Conservation (phyloP, 2,888 invertebrate genomes). For the Halocaridina rubra region DNA sequence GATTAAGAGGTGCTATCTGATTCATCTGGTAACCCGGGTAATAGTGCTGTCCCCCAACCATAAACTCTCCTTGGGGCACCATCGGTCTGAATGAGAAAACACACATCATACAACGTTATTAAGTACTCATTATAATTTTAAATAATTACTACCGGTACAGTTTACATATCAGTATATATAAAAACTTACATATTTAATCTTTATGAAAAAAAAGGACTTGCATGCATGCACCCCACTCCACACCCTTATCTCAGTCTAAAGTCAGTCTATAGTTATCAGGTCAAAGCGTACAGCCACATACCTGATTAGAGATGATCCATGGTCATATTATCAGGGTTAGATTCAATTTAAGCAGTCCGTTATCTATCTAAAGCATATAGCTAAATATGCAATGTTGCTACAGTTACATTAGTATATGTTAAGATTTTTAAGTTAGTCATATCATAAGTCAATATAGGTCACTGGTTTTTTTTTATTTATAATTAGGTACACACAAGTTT, state of each 20-base stretch:
- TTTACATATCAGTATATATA: no score
- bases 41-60: conserved; percentile 53
- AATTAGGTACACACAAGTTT: neutral
- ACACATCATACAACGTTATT: no score
- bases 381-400: no score
- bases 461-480: no score
- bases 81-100: conserved; percentile 27
- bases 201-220: no score
- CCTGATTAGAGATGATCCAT: neutral
- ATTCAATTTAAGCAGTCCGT: neutral
- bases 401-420: no score
- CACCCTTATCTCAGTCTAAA: neutral
- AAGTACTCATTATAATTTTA: no score
- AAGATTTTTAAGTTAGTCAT: no score
- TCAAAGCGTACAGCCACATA: neutral
- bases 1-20: conserved; percentile 15
- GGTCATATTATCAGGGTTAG: neutral
- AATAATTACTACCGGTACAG: no score
- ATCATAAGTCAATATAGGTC: no score
- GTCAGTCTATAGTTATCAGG: neutral
- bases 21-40: conserved; percentile 50
- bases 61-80: conserved; percentile 58
- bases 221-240: neutral
- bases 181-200: no score
- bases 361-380: no score